A percentile compares a stretch with the other conserved stretches of the same genome.
Conservation (phyloP, 2,113 vertebrate species). For the Erythrocercus mccallii region DNA sequence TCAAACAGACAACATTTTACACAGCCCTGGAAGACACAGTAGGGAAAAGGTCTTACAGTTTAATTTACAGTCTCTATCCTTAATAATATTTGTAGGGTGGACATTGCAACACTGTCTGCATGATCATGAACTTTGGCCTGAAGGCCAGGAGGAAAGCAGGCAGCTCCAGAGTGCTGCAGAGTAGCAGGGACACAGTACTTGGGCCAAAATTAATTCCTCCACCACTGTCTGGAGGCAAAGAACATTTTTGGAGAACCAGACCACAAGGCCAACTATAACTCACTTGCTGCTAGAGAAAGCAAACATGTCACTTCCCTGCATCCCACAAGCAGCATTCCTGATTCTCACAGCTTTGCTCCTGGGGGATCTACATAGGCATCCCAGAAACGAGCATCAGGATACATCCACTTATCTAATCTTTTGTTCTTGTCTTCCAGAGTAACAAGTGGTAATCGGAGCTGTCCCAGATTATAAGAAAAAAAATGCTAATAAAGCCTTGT, state of each 20-base stretch:
- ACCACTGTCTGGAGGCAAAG: neutral
- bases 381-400: neutral
- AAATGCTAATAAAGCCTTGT: neutral
- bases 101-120: neutral
- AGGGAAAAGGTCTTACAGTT: neutral
- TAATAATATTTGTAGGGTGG: neutral
- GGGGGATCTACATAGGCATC: neutral
- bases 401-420: neutral
- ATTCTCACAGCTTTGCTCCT: neutral
- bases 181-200: neutral
- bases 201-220: neutral
- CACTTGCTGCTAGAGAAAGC: neutral
- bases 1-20: neutral
- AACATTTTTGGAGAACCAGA: neutral
- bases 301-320: accelerated
- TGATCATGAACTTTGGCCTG: neutral
- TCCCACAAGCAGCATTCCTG: neutral
- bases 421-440: neutral
- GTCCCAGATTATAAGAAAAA: neutral
- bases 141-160: neutral
- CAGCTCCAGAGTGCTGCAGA: neutral
- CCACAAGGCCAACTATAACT: neutral
- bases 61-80: neutral
- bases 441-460: neutral
- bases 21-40: neutral